Evolutionary conservation across 2,113 vertebrate genomes (phyloP).

Genomic region (Cheirogaleus medius): DNA sequence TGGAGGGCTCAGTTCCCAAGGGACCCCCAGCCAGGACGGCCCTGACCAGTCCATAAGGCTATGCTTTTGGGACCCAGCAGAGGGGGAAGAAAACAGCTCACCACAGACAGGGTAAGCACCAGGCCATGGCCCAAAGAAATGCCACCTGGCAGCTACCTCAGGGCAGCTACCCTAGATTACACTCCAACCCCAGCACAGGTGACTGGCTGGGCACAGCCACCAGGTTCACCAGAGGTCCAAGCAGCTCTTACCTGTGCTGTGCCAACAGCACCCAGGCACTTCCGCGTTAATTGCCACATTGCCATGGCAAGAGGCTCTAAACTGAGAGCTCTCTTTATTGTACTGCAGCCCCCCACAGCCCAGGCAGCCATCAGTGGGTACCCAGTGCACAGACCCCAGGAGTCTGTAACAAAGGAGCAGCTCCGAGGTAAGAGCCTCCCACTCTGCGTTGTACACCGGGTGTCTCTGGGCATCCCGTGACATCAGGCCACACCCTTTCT

Average conservation of each 20-base stretch:
- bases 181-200: background rate
- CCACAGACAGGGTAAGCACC: background rate
- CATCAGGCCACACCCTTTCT: background rate
- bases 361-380: background rate
- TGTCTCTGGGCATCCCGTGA: rapidly evolving
- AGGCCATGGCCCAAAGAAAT: background rate
- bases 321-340: background rate
- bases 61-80: background rate
- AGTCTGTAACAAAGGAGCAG: background rate
- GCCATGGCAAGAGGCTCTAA: background rate
- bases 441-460: rapidly evolving
- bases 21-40: background rate
- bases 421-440: background rate
- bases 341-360: background rate
- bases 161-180: background rate
- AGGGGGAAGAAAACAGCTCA: constrained; percentile 28
- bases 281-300: background rate
- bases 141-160: too few relatives aligned
- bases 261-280: background rate
- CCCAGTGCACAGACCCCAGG: too few relatives aligned
- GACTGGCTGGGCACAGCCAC: rapidly evolving
- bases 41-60: background rate
- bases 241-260: background rate
- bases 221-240: background rate
- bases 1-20: constrained; percentile 19